Evolutionary conservation across 2,888 invertebrate genomes (phyloP), one percentile per base, ranked within the genome.

Genomic region (Poecilobothrus nobilitatus): DNA sequence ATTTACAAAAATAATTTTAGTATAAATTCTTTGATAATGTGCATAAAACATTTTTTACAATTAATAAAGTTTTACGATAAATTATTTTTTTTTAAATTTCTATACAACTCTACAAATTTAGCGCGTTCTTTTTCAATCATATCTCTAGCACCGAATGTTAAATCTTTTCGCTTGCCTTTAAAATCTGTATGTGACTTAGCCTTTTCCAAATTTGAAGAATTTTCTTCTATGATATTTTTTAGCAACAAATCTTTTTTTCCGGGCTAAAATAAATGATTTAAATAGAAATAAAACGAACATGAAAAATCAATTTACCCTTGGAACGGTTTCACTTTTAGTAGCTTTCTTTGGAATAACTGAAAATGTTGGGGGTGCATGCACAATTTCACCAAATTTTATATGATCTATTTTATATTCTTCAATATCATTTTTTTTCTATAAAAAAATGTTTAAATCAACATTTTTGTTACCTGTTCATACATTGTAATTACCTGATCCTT

Each of bases 381-480:
- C 88, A 67, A 88, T 84, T 77, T 92, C 92, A 0, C 92, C 92
- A 82, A 93, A 93, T 76, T 84, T 78, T 27, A 93, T 84, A 66
- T 84, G 82, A 79, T 93, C 93, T 74, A 83, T 84, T 70, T 81
- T 81, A 76, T 86, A 86, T 67, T 87, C 86, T 61, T 83, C 81
- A 2, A 68, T 66, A 74, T 76, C 73, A 74, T 67, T 67, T 7
- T 27, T 34, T 71, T 70, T 67, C 64, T 34, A 71, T 22, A 67
- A n/a, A 63, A 67, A 22, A 65, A 18, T 33, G 67, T 63, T 65
- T 61, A 66, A 44, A n/a, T n/a, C 15, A 67, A 65, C 15, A 27
- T 61, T 63, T 21, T 37, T 61, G 41, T 41, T 44, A 21, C 22
- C 21, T 68, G 71, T 71, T 67, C 20, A 41, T 67, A 18, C 10